These are phyloP conservation scores for Rhinogobio ventralis DNA, from an alignment of 2,797 vertebrate species.

Conservation along the genomic window DNA sequence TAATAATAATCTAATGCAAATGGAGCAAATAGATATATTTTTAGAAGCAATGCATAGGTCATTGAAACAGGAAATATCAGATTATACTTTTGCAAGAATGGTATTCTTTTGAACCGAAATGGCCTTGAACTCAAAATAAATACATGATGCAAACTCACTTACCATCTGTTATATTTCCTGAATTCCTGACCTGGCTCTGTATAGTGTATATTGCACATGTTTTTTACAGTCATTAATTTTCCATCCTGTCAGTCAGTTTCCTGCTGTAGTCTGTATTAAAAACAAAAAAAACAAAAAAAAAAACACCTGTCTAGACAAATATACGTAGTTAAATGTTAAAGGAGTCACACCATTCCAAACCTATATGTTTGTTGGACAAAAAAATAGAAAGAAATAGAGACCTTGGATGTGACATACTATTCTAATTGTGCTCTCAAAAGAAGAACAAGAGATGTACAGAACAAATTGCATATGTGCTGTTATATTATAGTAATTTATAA, in stretches of 20 bases:
- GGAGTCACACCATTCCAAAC: background rate
- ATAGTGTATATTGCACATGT: background rate
- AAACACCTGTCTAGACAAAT: conserved; percentile 5
- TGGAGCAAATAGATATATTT: background rate
- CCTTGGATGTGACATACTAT: background rate
- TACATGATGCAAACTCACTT: background rate
- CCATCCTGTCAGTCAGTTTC: background rate
- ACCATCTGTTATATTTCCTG: conserved; percentile 30
- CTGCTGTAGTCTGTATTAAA: background rate
- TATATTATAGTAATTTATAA: background rate
- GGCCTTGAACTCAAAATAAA: background rate
- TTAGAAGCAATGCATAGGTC: background rate
- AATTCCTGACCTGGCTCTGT: conserved; percentile 26
- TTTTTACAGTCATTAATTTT: background rate
- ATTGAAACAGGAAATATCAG: conserved; percentile 5
- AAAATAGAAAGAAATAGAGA: background rate
- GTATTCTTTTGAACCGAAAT: conserved; percentile 15
- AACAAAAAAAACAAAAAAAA: background rate
- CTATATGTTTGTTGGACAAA: background rate
- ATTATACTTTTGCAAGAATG: background rate
- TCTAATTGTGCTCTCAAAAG: background rate
- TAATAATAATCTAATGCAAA: background rate
- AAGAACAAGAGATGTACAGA: background rate
- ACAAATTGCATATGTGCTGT: background rate
- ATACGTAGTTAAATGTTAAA: background rate